Conservation (phyloP, 2,113 vertebrate species). For the Todiramphus chloris region DNA sequence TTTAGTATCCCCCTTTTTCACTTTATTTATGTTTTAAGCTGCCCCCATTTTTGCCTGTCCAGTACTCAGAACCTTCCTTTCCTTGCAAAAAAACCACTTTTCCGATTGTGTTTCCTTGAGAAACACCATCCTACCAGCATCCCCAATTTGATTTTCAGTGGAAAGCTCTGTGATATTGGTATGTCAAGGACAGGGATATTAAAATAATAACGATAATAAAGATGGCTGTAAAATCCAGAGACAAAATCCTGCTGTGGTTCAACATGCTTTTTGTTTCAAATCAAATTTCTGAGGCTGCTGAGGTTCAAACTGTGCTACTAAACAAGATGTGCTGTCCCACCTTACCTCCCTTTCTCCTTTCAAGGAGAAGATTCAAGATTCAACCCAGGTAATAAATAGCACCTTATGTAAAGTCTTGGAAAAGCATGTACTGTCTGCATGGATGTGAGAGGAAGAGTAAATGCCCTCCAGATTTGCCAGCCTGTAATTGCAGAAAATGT, state of each 20-base stretch:
- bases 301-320: neutral
- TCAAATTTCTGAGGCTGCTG: slow-evolving; percentile 2
- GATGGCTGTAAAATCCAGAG: neutral
- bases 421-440: neutral
- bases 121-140: neutral
- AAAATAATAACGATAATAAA: slow-evolving; percentile 19
- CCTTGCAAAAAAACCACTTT: neutral
- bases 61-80: neutral
- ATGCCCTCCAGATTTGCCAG: neutral
- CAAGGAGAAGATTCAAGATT: neutral
- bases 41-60: neutral
- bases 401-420: neutral
- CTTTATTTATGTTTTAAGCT: neutral
- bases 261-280: slow-evolving; percentile 19
- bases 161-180: neutral
- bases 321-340: neutral
- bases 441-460: neutral
- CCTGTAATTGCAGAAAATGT: neutral
- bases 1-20: neutral
- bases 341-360: neutral
- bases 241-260: slow-evolving; percentile 31
- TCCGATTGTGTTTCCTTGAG: neutral
- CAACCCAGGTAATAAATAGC: neutral
- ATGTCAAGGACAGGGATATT: slow-evolving; percentile 37
- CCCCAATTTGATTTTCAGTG: neutral